Conservation (phyloP, 2,113 vertebrate genomes). For the Trogon melanurus region DNA sequence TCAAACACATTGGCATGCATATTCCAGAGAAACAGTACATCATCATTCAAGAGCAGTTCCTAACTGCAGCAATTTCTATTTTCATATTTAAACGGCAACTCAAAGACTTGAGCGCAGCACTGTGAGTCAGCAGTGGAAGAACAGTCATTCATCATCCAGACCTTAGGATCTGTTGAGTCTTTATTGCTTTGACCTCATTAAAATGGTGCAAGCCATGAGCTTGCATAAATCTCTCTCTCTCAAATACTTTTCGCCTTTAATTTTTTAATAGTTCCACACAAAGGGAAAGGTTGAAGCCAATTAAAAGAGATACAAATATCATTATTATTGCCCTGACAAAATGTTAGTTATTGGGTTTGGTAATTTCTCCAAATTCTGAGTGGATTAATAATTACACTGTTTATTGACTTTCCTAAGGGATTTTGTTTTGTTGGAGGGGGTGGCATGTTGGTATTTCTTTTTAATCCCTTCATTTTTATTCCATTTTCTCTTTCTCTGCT, state of each 20-base stretch:
- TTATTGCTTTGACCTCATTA: conserved; percentile 79
- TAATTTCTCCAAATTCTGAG: conserved; percentile 66
- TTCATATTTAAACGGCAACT: conserved; percentile 21
- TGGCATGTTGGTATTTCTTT: neutral
- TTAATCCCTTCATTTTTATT: neutral
- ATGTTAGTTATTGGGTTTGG: conserved; percentile 67
- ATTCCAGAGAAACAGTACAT: neutral
- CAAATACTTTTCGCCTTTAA: conserved; percentile 69
- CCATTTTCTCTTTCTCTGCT: conserved; percentile 11
- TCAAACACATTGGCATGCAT: neutral
- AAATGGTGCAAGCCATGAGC: conserved; percentile 64
- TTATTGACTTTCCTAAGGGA: conserved; percentile 55
- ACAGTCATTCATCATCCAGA: conserved; percentile 84
- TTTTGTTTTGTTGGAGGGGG: neutral
- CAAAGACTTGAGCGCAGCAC: neutral
- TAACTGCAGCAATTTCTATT: neutral
- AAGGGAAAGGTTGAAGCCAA: conserved; percentile 77
- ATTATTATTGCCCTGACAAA: conserved; percentile 69
- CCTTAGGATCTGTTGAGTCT: conserved; percentile 67
- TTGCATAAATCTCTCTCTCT: conserved; percentile 71
- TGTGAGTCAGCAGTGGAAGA: conserved; percentile 70
- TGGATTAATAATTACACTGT: conserved; percentile 63
- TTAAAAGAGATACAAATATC: conserved; percentile 75
- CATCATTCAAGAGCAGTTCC: neutral
- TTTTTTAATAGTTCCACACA: conserved; percentile 76